Base-by-base conservation (phyloP, 2,888 invertebrate species). In the Balanococcus diminutus region DNA sequence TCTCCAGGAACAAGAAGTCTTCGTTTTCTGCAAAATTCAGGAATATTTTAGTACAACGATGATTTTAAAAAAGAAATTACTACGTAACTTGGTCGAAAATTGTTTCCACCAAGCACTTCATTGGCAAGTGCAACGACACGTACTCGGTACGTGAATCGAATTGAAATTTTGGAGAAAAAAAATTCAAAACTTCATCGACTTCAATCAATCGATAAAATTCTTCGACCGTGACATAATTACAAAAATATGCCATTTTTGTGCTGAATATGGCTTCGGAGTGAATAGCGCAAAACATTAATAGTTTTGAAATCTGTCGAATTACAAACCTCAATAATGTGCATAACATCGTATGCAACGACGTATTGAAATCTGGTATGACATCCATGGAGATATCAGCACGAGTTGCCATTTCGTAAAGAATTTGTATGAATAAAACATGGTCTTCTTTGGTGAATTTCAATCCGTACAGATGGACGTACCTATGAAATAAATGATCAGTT, bases 401-500 rank as follows among this genome's bases (percentile, higher is more conserved):
- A 16, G 93, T 92, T 46, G 96, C 90, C 87, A 96, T 90, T 89
- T 97, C 94, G 90, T 94, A 95, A 86, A 94, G 92, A 86, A 97
- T 90, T 89, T 96, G 94, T 79, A 98, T 93, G 81, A 98, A 92
- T 22, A 92, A 91, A 82, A 98, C 92, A 90, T 98, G 98, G 89
- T 98, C 97, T 88, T 95, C 95, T 90, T 97, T 98, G 0, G 95
- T 94, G 90, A 98, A 97, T 89, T 96, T 96, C 87, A 95, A 90
- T 6, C 96, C 96, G 91, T 96, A 96, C 87, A 96, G 91, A 88
- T 93, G 93, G 85, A 97, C 93, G 89, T 96, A 98, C 89, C 97
- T 97, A 90, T 82, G 92, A 67, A 67, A 67, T 1, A 67, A 5
- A 67, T 0, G 14, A 56, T 22, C 1, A 56, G 9, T 56, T 22